Evolutionary conservation across 2,888 invertebrate species (phyloP).

Genomic region (Chrysina gloriosa): DNA sequence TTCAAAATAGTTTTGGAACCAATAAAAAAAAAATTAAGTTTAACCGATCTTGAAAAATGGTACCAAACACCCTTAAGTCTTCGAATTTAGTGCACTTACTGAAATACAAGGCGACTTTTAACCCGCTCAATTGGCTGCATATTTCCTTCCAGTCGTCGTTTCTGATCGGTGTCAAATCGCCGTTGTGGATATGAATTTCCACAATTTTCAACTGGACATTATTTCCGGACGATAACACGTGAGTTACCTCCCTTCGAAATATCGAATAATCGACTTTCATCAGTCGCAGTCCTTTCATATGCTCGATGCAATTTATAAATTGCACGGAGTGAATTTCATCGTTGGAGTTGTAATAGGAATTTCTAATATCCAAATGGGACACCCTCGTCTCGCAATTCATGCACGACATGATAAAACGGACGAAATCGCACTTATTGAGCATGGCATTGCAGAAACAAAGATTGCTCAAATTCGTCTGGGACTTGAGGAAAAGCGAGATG

Average conservation of each 20-base stretch:
- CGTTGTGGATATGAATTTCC: conserved; percentile 64
- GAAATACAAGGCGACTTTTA: conserved; percentile 61
- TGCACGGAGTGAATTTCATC: conserved; percentile 51
- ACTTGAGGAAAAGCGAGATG: conserved; percentile 59
- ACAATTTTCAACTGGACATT: conserved; percentile 59
- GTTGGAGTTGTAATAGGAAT: conserved; percentile 65
- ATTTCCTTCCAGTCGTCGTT: conserved; percentile 64
- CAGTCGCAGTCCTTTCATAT: conserved; percentile 60
- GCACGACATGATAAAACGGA: conserved; percentile 63
- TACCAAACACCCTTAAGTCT: too few species aligned
- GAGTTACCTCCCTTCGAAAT: conserved; percentile 63
- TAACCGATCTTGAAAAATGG: too few species aligned
- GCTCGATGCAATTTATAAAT: conserved; percentile 58
- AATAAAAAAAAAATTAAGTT: too few species aligned
- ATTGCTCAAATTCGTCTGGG: conserved; percentile 62
- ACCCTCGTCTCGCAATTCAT: conserved; percentile 60
- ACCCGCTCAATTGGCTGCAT: conserved; percentile 60
- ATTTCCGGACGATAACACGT: conserved; percentile 62
- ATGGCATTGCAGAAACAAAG: conserved; percentile 65
- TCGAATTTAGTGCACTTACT: conserved; percentile 47
- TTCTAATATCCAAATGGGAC: conserved; percentile 63
- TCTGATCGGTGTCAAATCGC: conserved; percentile 62
- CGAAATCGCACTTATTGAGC: conserved; percentile 63
- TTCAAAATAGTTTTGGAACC: too few species aligned
- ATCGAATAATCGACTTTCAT: conserved; percentile 66